Percentiles rank a stretch among this genome's conserved stretches.
Conservation (phyloP, 2,797 vertebrate species). For the Ispidina lecontei region DNA sequence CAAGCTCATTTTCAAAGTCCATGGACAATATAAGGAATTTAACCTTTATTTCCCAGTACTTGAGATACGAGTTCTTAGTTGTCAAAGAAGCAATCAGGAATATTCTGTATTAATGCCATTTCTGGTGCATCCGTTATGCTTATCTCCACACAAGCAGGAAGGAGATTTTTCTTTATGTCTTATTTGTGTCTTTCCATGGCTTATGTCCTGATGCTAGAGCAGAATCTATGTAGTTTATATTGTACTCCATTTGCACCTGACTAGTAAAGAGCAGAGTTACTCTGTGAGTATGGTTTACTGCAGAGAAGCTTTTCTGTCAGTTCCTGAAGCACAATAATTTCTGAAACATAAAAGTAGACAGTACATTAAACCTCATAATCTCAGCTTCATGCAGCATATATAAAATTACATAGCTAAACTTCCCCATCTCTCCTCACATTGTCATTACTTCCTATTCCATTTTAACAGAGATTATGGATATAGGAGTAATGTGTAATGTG, state of each 20-base stretch:
- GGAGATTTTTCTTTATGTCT: background rate
- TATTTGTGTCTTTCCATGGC: background rate
- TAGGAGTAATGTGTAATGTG: background rate
- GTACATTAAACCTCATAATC: background rate
- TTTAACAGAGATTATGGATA: background rate
- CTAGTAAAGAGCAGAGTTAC: background rate
- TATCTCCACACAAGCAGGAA: background rate
- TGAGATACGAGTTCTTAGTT: background rate
- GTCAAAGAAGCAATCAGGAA: background rate
- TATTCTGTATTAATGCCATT: background rate
- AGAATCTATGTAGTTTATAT: background rate
- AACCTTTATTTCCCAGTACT: background rate
- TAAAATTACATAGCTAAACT: too few relatives aligned
- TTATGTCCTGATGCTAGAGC: background rate
- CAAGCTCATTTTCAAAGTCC: background rate
- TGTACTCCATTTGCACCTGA: background rate
- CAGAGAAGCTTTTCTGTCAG: background rate
- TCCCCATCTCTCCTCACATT: too few relatives aligned
- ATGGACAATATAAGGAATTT: background rate
- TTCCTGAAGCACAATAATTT: background rate
- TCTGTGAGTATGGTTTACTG: background rate
- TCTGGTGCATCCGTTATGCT: background rate
- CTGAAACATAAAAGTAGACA: background rate
- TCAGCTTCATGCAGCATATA: too few relatives aligned
- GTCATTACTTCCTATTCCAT: too few relatives aligned